These are phyloP conservation scores for Clostera curtula DNA, from an alignment of 2,888 invertebrate species.

Conservation along the genomic window DNA sequence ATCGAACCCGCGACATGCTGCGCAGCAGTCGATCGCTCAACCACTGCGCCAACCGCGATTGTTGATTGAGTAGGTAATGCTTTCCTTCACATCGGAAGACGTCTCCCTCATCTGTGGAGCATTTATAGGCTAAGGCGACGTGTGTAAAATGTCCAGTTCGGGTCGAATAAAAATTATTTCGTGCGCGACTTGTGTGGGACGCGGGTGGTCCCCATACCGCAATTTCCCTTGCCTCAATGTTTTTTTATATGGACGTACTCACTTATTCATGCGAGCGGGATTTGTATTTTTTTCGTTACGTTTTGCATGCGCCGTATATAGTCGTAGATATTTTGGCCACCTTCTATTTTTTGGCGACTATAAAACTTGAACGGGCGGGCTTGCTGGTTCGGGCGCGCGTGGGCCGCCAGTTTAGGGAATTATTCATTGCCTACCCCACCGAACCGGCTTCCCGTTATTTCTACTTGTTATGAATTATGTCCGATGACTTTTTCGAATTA, in stretches of 20 bases:
- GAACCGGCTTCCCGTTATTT: constrained; percentile 72
- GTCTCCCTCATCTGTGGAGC: too few species aligned
- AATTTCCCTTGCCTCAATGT: constrained; percentile 56
- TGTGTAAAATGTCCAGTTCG: too few species aligned
- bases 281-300: constrained; percentile 63
- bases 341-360: constrained; percentile 71
- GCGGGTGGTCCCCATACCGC: too few species aligned
- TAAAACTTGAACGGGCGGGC: constrained; percentile 67
- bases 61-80: too few species aligned
- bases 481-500: constrained; percentile 69
- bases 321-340: constrained; percentile 72
- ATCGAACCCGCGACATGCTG: too few species aligned
- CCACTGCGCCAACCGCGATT: too few species aligned
- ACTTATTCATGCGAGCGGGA: constrained; percentile 71
- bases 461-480: constrained; percentile 74
- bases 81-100: too few species aligned
- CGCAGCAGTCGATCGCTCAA: too few species aligned
- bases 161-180: too few species aligned
- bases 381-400: constrained; percentile 56
- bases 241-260: constrained; percentile 69
- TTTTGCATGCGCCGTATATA: constrained; percentile 65
- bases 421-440: constrained; percentile 74
- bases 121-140: too few species aligned
- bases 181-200: too few species aligned
- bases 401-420: constrained; percentile 72